phyloP scores from a whole-genome alignment of 2,888 invertebrate species.

The Acrobasis suavella region DNA sequence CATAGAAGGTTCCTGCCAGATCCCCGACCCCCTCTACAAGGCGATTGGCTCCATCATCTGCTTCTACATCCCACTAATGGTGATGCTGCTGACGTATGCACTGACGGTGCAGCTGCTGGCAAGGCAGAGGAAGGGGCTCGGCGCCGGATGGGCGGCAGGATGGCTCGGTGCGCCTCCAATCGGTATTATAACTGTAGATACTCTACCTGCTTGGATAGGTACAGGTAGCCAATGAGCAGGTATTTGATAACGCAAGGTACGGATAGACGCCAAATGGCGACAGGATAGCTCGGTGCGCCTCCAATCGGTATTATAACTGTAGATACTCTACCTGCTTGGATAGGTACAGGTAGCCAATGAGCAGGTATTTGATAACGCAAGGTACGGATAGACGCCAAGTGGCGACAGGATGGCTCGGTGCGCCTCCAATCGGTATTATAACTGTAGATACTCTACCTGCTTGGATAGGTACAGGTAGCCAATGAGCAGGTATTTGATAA shows the following conservation, averaged over 20 bases:
- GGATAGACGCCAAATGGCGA: conserved; percentile 84
- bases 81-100: conserved; percentile 97
- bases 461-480: neutral
- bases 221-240: too few species aligned
- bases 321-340: neutral
- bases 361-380: too few species aligned
- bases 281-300: conserved; percentile 88
- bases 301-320: conserved; percentile 72
- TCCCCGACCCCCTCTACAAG: conserved; percentile 94
- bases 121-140: conserved; percentile 88
- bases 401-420: conserved; percentile 90
- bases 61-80: conserved; percentile 96
- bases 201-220: neutral
- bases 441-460: conserved; percentile 16
- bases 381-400: conserved; percentile 81
- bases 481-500: too few species aligned
- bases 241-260: neutral
- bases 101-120: conserved; percentile 94
- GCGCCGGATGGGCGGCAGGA: conserved; percentile 88
- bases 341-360: neutral
- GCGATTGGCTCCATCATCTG: conserved; percentile 96
- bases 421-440: conserved; percentile 79
- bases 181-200: conserved; percentile 60
- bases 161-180: conserved; percentile 86
- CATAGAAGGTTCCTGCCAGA: conserved; percentile 92